Evolutionary conservation across 2,113 vertebrate species (phyloP).

Genomic region (Callipepla californica): DNA sequence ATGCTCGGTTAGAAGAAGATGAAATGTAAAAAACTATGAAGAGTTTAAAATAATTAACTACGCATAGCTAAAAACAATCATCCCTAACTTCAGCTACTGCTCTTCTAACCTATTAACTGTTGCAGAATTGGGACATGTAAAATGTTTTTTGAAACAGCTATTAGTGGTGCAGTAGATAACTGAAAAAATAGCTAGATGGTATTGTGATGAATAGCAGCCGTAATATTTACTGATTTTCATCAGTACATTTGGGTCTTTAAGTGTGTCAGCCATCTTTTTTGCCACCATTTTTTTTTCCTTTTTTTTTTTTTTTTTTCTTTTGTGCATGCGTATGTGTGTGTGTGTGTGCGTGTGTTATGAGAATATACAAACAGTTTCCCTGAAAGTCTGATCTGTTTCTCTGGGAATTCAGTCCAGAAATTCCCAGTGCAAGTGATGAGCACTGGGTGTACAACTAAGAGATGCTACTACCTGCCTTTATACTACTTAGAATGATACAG

Average conservation of each 20-base stretch:
- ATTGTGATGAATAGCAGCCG: not conserved
- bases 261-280: not conserved
- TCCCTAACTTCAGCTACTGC: not conserved
- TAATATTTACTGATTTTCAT: not conserved
- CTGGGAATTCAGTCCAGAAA: not conserved
- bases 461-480: not conserved
- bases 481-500: rapidly evolving
- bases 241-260: not conserved
- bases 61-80: not conserved
- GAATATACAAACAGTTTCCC: not conserved
- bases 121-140: not conserved
- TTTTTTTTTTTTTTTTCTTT: not conserved
- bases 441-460: not conserved
- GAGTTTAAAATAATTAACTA: not conserved
- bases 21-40: not conserved
- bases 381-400: not conserved
- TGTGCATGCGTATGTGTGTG: too few species aligned
- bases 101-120: not conserved
- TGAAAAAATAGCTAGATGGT: not conserved
- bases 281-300: not conserved
- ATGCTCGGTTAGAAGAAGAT: not conserved
- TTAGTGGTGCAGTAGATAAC: not conserved
- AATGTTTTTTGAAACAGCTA: not conserved
- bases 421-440: not conserved
- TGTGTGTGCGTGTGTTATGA: not conserved